Evolutionary conservation across 2,797 vertebrate genomes (phyloP), one percentile per base, ranked within the genome.

Genomic region (Phalanger gymnotis): DNA sequence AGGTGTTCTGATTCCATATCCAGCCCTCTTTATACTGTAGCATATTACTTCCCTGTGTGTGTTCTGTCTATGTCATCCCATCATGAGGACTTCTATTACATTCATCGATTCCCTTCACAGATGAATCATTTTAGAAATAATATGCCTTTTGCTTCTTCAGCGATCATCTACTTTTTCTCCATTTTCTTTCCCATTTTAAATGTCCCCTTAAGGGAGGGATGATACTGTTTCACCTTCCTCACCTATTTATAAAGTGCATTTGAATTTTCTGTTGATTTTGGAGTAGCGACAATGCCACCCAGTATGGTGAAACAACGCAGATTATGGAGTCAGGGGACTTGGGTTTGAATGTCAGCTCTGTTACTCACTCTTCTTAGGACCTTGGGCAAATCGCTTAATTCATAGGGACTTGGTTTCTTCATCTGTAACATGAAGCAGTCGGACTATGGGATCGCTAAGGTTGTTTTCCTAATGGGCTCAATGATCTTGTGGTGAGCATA

Each of bases 211-310:
- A 93, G 40, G 47, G 73, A 93, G n/a, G 12, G 55, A 28, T 81
- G 54, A 66, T 90, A 28, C 53, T 5, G 28, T 58, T 73, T 94
- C 9, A 40, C 87, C 22, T 55, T 73, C 47, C 91, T 53, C 73
- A 54, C 7, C 1, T 94, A 27, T 61, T 95, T 93, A 54, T 92
- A 89, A 73, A 95, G 55, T 93, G 14, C 66, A 34, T 53, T 91
- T 93, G 95, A 57, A 91, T 95, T 97, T 97, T 91, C 73, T 58
- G 91, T 81, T 51, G 2, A 27, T 25, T 47, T 47, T 87, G 40
- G 22, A 87, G 22, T 87, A 25, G 40, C 19, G 61, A 13, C 9
- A 34, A 19, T 19, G 13, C n/a, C 40, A 27, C 22, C 19, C 34
- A 47, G 73, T 10, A 2, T 27, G 3, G 7, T 47, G 73, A 47